Base-by-base conservation (phyloP, 2,113 vertebrate genomes). In the Etia nguti region DNA sequence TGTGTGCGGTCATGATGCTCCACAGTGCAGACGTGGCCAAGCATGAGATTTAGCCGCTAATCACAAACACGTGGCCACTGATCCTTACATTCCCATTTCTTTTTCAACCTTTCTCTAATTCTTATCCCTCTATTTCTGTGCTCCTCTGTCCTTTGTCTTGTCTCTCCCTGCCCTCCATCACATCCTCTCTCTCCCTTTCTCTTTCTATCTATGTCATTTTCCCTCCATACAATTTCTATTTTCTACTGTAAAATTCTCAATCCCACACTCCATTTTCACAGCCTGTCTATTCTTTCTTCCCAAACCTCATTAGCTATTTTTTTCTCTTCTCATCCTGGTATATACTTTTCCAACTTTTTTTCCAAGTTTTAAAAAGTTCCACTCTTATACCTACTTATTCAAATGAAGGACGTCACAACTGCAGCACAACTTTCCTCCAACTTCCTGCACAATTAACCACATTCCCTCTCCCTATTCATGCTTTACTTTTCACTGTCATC, bases 291-390 rank as follows among this genome's bases (percentile, higher is more conserved):
- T 90, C 80, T 89, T 88, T 88, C 85, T 79, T 75, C 20, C 18
- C 60, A 86, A 80, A 89, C 57, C 81, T 90, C 73, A 92, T 94
- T 90, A 91, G 89, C 70, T 2, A 86, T 93, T 93, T 86, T 93
- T 92, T 85, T 83, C 29, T 41, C 52, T 24, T 34, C 81, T 80
- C 16, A 20, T 54, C n/a, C 50, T 56, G 24, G 81, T 54, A 20
- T 20, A 81, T 36, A 83, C 83, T 79, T 79, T 55, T 77, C 18
- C 73, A 41, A 54, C 12, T 55, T 41, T 38, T 73, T 85, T 80
- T 16, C 20, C 16, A 88, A 82, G 57, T 88, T 83, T 83, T 15
- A 15, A 65, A 79, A 89, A 62, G 52, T 31, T 81, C 3, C 13
- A 20, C 55, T n/a, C 18, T 41, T 34, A 43, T 81, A 18, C 16